Conservation (phyloP, 2,113 vertebrate genomes). For the Chlamydotis undulata region DNA sequence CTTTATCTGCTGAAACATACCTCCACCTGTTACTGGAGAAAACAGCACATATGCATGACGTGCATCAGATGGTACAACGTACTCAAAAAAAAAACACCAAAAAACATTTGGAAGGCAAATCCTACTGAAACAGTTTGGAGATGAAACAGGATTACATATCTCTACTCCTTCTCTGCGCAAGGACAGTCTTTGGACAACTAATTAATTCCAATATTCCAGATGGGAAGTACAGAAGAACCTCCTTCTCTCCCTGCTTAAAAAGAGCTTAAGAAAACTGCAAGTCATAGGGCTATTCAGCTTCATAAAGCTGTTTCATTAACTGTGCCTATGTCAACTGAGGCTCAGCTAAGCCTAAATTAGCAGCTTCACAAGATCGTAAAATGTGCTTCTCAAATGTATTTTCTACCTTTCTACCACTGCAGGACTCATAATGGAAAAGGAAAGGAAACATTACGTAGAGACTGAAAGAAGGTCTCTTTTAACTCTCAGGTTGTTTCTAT, state of each 20-base stretch:
- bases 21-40: neutral
- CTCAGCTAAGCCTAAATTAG: neutral
- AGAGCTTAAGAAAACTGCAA: neutral
- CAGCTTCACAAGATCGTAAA: neutral
- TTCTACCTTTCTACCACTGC: neutral
- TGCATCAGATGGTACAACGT: neutral
- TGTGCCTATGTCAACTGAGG: neutral
- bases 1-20: constrained; percentile 5
- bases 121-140: neutral
- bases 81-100: neutral
- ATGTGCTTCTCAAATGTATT: neutral
- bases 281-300: neutral
- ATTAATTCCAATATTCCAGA: neutral
- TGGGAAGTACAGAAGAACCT: neutral
- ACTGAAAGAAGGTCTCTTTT: neutral
- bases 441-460: neutral
- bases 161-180: neutral
- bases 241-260: neutral
- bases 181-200: neutral
- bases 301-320: neutral
- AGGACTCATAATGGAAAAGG: neutral
- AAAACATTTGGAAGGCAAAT: neutral
- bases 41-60: neutral
- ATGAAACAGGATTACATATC: neutral
- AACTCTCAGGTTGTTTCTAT: neutral